Percentiles rank a stretch among this genome's conserved stretches.
These are phyloP conservation scores for Apeira syringaria DNA, from an alignment of 2,888 invertebrate genomes.

Conservation along the genomic window DNA sequence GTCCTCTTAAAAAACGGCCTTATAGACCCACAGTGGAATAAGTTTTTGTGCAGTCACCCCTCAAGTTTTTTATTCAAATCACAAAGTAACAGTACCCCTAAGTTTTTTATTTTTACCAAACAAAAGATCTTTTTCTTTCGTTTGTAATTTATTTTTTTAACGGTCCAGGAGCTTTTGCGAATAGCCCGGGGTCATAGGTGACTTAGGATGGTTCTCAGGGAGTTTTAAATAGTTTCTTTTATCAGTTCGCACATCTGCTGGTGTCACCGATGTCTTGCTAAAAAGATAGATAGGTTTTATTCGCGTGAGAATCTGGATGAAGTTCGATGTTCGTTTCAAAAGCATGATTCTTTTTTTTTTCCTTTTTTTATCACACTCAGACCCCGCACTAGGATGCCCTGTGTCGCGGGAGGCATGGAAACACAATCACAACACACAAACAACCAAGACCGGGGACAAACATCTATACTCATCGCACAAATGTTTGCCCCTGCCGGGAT, in stretches of 20 bases:
- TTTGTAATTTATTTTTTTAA: conserved; percentile 71
- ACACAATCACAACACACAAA: too few relatives aligned
- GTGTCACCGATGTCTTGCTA: conserved; percentile 41
- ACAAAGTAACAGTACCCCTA: conserved; percentile 65
- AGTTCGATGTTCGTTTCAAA: too few relatives aligned
- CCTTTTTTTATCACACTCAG: too few relatives aligned
- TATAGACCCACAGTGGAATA: neutral
- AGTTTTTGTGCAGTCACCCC: conserved; percentile 69
- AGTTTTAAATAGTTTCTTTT: conserved; percentile 62
- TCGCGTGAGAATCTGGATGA: conserved; percentile 27
- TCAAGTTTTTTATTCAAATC: conserved; percentile 75
- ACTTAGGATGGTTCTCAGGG: conserved; percentile 71
- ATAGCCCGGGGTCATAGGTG: conserved; percentile 80
- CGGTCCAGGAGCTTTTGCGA: conserved; percentile 55
- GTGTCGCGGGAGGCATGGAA: too few relatives aligned
- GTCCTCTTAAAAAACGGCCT: conserved; percentile 69
- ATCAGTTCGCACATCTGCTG: conserved; percentile 66
- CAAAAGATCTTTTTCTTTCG: conserved; percentile 69
- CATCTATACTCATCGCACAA: too few relatives aligned
- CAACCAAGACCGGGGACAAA: too few relatives aligned
- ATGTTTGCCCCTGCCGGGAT: too few relatives aligned
- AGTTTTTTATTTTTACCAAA: conserved; percentile 65
- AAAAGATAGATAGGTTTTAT: conserved; percentile 20
- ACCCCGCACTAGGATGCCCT: too few relatives aligned
- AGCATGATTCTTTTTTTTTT: too few relatives aligned